These are phyloP conservation scores for Rhinichthys osculus DNA, from an alignment of 2,797 vertebrate genomes.

Conservation along the genomic window DNA sequence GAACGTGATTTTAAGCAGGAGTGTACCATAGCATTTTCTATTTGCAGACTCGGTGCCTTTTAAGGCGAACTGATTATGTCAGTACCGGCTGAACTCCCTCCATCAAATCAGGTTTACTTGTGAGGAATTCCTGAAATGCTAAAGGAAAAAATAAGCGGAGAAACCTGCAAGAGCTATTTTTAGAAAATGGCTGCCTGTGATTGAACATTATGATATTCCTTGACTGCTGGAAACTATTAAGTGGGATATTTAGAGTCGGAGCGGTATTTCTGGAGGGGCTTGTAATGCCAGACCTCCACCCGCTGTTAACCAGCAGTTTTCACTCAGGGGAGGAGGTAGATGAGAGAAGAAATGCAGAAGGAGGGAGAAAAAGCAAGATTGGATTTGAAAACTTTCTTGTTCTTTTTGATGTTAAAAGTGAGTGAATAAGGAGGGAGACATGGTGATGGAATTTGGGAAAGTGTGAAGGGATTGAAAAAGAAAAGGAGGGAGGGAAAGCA, in stretches of 20 bases:
- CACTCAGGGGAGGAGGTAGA: neutral
- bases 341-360: slow-evolving; percentile 3
- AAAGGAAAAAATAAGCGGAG: slow-evolving; percentile 56
- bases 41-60: slow-evolving; percentile 80
- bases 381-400: neutral
- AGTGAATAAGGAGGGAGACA: neutral
- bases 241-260: slow-evolving; percentile 59
- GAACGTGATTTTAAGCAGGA: slow-evolving; percentile 69
- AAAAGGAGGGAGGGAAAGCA: neutral
- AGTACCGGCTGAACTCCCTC: slow-evolving; percentile 69
- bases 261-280: slow-evolving; percentile 66
- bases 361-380: neutral
- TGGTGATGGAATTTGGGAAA: neutral
- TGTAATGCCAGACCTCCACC: slow-evolving; percentile 68
- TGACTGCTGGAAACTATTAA: slow-evolving; percentile 73
- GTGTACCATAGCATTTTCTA: slow-evolving; percentile 57
- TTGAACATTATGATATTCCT: slow-evolving; percentile 69
- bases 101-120: slow-evolving; percentile 75
- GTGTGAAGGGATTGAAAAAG: slow-evolving; percentile 12
- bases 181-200: slow-evolving; percentile 72
- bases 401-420: slow-evolving; percentile 8
- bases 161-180: slow-evolving; percentile 74
- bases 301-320: slow-evolving; percentile 56
- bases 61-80: slow-evolving; percentile 84
- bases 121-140: slow-evolving; percentile 77